Conservation (phyloP, 2,888 invertebrate species). For the Caenorhabditis panamensis region DNA sequence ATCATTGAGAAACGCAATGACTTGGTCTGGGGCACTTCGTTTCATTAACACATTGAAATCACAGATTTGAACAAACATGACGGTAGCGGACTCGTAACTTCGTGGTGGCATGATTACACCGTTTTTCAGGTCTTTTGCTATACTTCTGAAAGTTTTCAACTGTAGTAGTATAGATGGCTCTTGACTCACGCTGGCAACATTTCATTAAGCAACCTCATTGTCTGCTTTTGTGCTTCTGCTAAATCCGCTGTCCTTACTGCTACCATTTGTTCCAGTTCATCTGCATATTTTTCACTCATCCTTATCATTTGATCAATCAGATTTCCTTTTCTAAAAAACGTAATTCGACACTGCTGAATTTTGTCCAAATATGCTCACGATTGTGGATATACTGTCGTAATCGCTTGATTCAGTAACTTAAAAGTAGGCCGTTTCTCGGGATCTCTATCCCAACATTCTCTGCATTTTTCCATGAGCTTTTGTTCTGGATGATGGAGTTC, state of each 20-base stretch:
- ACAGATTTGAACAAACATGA: conserved; percentile 79
- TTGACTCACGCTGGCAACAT: conserved; percentile 76
- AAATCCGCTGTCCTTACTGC: conserved; percentile 72
- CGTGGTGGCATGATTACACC: conserved; percentile 72
- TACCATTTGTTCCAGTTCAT: conserved; percentile 76
- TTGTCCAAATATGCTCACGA: conserved; percentile 22
- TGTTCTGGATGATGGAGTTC: conserved; percentile 17
- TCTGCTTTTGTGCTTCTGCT: conserved; percentile 71
- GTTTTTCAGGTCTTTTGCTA: conserved; percentile 74
- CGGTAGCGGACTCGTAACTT: conserved; percentile 75
- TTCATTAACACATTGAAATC: conserved; percentile 74
- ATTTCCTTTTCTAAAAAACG: conserved; percentile 73
- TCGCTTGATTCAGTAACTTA: conserved; percentile 22
- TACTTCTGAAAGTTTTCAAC: conserved; percentile 21
- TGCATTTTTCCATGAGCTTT: conserved; percentile 12
- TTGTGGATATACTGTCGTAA: conserved; percentile 32
- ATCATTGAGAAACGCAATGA: conserved; percentile 78
- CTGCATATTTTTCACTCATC: conserved; percentile 78
- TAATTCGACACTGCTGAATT: too few relatives aligned
- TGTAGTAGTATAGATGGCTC: background rate
- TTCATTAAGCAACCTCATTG: conserved; percentile 74
- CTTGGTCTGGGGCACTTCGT: conserved; percentile 71
- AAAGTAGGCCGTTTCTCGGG: conserved; percentile 32
- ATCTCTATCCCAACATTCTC: conserved; percentile 47
- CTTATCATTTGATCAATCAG: conserved; percentile 80